These are phyloP conservation scores for Rafetus swinhoei DNA, from an alignment of 2,113 vertebrate genomes.

Conservation along the genomic window DNA sequence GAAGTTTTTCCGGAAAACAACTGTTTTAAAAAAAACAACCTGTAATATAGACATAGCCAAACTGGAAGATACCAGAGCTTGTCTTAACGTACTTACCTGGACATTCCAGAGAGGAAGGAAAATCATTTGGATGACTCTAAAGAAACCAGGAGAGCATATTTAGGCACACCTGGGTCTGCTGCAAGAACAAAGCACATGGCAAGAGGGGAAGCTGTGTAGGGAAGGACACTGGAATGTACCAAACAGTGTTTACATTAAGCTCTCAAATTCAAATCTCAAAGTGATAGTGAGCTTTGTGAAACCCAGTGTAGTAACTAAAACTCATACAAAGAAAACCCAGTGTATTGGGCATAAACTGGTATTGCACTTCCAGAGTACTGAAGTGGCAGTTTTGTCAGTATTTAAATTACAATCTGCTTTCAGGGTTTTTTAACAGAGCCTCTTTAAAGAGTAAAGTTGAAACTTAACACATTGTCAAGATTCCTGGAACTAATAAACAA, in stretches of 20 bases:
- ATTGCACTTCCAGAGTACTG: background rate
- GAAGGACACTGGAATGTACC: background rate
- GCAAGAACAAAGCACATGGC: background rate
- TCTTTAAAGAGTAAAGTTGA: conserved; percentile 30
- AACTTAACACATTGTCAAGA: conserved; percentile 40
- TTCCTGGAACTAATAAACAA: conserved; percentile 3
- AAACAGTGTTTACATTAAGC: background rate
- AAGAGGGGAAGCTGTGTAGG: background rate
- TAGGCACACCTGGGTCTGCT: background rate
- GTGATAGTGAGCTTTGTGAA: conserved; percentile 17
- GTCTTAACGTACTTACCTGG: background rate
- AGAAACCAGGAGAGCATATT: background rate
- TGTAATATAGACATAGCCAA: too few species aligned
- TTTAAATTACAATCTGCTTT: conserved; percentile 31
- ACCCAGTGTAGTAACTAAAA: conserved; percentile 9
- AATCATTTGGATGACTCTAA: background rate
- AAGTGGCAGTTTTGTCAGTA: conserved; percentile 36
- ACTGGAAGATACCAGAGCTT: background rate
- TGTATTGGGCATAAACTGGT: conserved; percentile 24
- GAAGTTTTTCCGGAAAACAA: too few species aligned
- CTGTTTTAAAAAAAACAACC: too few species aligned
- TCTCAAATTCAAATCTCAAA: background rate
- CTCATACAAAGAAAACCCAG: conserved; percentile 17
- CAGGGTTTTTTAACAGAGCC: background rate
- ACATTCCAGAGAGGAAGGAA: background rate